Base-by-base conservation (phyloP, 2,113 vertebrate species). In the Uria lomvia region DNA sequence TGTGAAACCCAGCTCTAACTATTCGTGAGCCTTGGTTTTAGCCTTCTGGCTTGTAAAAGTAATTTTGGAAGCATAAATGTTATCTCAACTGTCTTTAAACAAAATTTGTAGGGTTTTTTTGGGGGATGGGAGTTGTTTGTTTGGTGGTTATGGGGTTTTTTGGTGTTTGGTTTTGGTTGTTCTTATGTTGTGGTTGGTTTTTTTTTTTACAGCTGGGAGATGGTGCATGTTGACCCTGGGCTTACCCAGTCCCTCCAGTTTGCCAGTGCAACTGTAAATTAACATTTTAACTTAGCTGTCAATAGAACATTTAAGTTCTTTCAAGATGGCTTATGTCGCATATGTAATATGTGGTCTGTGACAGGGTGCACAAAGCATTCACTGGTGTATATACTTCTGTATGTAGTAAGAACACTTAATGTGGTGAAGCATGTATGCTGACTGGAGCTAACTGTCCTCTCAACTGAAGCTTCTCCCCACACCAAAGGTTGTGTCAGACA, bases 241-340 rank as follows among this genome's bases (percentile, higher is more conserved):
- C 4, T 73, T 80, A 49, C 15, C 5, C 3, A 59, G 8, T 71
- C 20, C 22, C 11, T 84, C 15, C 15, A 21, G 17, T 55, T 93
- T 91, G 18, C 24, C 32, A 19, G 1, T 43, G 47, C 2, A 21
- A 38, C 22, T 86, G 30, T 40, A 47, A 47, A 59, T 63, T 43
- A 58, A n/a, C 11, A 62, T 55, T 79, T 3, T 67, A 22, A 24
- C 30, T 47, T 56, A n/a, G 5, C 16, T 6, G 4, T 65, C 26
- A 79, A 2, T 29, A 70, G 40, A 77, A 20, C 5, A 0, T 26
- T 77, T 42, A 47, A 71, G 5, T 12, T 70, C 15, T 58, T 84
- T 34, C 26, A 55, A 11, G 21, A 19, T 59, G 27, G 10, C 8
- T 71, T 26, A 4, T 47, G 14, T 50, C 3, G 0, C 4, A 1